Percentiles rank a stretch among this genome's conserved stretches.
Conservation (phyloP, 2,888 invertebrate species). For the Ophraella communa region DNA sequence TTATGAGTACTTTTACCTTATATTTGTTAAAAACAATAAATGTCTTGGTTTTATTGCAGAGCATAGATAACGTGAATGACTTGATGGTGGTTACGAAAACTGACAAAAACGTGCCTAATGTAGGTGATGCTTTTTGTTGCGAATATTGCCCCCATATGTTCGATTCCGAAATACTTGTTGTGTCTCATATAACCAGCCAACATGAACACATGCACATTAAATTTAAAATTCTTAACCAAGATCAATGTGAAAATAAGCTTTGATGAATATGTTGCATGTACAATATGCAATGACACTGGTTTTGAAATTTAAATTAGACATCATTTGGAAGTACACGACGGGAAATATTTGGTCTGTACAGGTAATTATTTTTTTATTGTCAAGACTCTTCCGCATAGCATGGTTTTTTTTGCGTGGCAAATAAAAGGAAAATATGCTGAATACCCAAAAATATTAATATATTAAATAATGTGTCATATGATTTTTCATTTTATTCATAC, state of each 20-base stretch:
- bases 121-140: slow-evolving; percentile 44
- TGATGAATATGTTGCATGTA: slow-evolving; percentile 44
- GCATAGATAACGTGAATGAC: slow-evolving; percentile 35
- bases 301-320: slow-evolving; percentile 53
- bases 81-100: slow-evolving; percentile 38
- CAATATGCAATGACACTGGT: slow-evolving; percentile 50
- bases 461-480: too few relatives aligned
- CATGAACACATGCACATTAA: slow-evolving; percentile 36
- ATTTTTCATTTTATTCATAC: too few relatives aligned
- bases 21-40: too few relatives aligned
- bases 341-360: slow-evolving; percentile 31
- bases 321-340: slow-evolving; percentile 53
- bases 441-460: too few relatives aligned
- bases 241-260: slow-evolving; percentile 29
- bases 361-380: slow-evolving; percentile 13
- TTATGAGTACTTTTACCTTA: too few relatives aligned
- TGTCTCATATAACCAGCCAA: slow-evolving; percentile 31
- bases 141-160: slow-evolving; percentile 39
- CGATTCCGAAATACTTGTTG: slow-evolving; percentile 31
- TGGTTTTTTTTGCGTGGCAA: too few relatives aligned
- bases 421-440: too few relatives aligned
- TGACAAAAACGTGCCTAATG: slow-evolving; percentile 38
- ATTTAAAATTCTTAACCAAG: slow-evolving; percentile 34
- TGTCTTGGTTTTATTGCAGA: slow-evolving; percentile 23
- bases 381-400: too few relatives aligned